phyloP scores from a whole-genome alignment of 2,113 vertebrate genomes.

The Leucosticte australis region DNA sequence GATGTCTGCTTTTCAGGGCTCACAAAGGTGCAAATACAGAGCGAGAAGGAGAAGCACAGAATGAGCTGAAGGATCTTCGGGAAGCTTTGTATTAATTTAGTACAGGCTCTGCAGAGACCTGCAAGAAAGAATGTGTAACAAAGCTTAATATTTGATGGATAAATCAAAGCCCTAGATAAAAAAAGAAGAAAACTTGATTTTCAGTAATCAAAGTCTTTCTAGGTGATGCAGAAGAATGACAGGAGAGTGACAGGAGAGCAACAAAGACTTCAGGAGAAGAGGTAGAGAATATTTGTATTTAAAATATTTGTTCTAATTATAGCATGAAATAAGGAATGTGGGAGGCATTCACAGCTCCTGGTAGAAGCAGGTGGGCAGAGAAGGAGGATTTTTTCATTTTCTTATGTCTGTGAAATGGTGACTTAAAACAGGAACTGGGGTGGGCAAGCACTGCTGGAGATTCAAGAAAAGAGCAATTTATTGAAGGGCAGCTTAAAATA shows the following conservation, averaged over 20 bases:
- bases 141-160: not conserved
- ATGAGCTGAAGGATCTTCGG: not conserved
- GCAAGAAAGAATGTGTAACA: not conserved
- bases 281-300: constrained; percentile 28
- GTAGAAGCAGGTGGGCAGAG: constrained; percentile 20
- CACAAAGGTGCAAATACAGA: not conserved
- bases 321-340: not conserved
- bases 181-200: not conserved
- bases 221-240: not conserved
- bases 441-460: not conserved
- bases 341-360: not conserved
- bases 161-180: not conserved
- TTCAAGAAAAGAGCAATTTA: not conserved
- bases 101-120: not conserved
- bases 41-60: not conserved
- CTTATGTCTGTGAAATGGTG: not conserved
- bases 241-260: not conserved
- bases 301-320: constrained; percentile 53
- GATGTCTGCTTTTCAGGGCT: not conserved
- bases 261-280: not conserved
- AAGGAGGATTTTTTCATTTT: not conserved
- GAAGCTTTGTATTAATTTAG: not conserved
- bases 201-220: not conserved
- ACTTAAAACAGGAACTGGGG: not conserved
- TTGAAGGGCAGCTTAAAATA: not conserved